These are phyloP conservation scores for Dasypogon diadema DNA, from an alignment of 2,888 invertebrate species.

Conservation along the genomic window DNA sequence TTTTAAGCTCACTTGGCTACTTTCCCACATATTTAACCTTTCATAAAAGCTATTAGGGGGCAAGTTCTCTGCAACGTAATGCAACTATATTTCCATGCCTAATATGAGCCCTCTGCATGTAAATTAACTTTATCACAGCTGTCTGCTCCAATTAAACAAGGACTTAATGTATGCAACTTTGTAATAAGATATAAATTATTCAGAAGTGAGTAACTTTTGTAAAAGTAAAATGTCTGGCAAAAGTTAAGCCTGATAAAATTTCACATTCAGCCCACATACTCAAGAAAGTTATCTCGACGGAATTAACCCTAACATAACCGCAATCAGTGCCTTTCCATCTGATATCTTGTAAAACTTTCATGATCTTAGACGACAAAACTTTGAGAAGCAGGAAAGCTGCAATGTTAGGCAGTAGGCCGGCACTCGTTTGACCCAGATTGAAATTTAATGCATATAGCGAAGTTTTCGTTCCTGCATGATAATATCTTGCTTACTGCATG, in stretches of 20 bases:
- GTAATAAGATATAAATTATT: constrained; percentile 6
- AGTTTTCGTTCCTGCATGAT: not conserved
- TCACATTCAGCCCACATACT: constrained; percentile 14
- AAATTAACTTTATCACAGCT: no score
- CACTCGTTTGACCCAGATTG: constrained; percentile 27
- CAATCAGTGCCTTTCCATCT: constrained; percentile 28
- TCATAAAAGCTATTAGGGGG: no score
- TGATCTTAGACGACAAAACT: constrained; percentile 32
- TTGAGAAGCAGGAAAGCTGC: constrained; percentile 4
- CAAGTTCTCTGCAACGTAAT: no score
- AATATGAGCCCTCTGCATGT: no score
- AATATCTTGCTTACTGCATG: not conserved
- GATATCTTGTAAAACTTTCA: constrained; percentile 35
- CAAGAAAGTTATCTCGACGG: constrained; percentile 22
- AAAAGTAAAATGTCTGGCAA: not conserved
- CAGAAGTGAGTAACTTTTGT: not conserved
- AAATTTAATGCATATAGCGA: constrained; percentile 31
- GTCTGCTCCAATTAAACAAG: no score
- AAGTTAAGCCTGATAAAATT: constrained; percentile 23
- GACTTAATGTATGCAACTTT: no score
- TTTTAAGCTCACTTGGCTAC: no score
- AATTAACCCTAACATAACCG: constrained; percentile 28
- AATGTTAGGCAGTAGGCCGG: constrained; percentile 2
- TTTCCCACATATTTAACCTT: no score
- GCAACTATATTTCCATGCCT: no score